Evolutionary conservation across 2,888 invertebrate genomes (phyloP), one percentile per base, ranked within the genome.

Genomic region (Trichopoda pennipes): DNA sequence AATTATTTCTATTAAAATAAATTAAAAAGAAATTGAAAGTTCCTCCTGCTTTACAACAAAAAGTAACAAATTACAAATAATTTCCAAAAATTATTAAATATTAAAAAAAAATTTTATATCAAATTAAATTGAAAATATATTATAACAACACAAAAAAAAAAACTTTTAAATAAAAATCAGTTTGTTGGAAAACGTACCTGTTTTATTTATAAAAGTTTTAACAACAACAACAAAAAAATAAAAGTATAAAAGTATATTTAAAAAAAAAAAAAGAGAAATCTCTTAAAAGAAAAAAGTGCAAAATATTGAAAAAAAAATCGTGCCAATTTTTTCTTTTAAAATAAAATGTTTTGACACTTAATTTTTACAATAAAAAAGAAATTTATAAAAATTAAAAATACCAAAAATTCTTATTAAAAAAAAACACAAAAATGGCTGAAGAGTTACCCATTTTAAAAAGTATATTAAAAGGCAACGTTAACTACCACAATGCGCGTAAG

Each of bases 401-500:
- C n/a, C 23, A 58, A 77, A 76, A 74, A 35, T 38, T 38, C 9
- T 12, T 12, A 38, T 38, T 12, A 6, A 35, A 76, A 68, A 68
- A 51, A 73, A 63, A 55, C 51, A 19, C 14, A 53, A 68, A 93
- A 92, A 96, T 96, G 96, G 95, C 94, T 91, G 96, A 97, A 93
- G 96, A 97, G 93, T 93, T 96, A 92, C 96, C 97, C 88, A 97
- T 97, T 90, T 94, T 97, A 85, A 97, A 97, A 92, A 96, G 96
- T 90, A 97, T 97, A 92, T 94, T 97, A 88, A 96, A 97, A 91
- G 96, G 97, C 90, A 96, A 95, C 90, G 96, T 96, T 91, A 95
- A 96, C 92, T 96, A 96, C 92, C 96, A 96, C 92, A 96, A 97
- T 94, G 96, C 96, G 93, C 96, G 97, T 97, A 96, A 92, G 96